Evolutionary conservation across 2,113 vertebrate genomes (phyloP).

Genomic region (Rhodinocichla rosea): DNA sequence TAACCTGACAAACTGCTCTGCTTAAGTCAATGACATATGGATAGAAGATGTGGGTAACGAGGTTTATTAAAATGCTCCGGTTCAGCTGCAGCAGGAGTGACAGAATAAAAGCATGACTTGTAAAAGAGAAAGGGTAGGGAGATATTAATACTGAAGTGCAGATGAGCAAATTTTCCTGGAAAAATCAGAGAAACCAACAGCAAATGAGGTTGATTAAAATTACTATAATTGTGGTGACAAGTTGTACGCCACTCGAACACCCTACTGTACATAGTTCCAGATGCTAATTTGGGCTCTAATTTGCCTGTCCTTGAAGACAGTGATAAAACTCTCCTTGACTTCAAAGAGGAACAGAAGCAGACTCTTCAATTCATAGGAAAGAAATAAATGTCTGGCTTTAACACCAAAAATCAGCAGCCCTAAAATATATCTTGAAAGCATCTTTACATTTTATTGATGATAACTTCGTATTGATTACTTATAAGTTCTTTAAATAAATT

Average conservation of each 20-base stretch:
- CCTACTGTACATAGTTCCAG: not conserved
- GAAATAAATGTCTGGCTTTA: not conserved
- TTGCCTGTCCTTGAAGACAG: constrained; percentile 13
- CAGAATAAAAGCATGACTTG: constrained; percentile 3
- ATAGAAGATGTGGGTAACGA: constrained; percentile 43
- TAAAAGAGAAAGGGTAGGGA: not conserved
- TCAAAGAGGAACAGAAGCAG: not conserved
- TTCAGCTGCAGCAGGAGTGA: not conserved
- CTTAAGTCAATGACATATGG: constrained; percentile 34
- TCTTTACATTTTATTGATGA: not conserved
- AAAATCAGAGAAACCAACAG: not conserved
- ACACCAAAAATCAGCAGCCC: not conserved
- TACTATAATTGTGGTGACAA: constrained; percentile 43
- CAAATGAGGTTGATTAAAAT: constrained; percentile 55
- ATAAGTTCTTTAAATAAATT: not conserved
- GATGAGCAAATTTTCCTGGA: constrained; percentile 14
- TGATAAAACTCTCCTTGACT: not conserved
- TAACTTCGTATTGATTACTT: not conserved
- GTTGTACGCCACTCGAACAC: not conserved
- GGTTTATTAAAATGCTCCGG: constrained; percentile 20
- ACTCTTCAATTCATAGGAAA: not conserved
- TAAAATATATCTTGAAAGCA: not conserved
- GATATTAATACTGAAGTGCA: constrained; percentile 9
- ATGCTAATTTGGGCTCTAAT: constrained; percentile 40
- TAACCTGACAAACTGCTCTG: constrained; percentile 24